A percentile compares a stretch with the other conserved stretches of the same genome.
Evolutionary conservation across 92 coral and sea anemone species (phyloP).

Genomic region (Parazoanthus atlanticus): DNA sequence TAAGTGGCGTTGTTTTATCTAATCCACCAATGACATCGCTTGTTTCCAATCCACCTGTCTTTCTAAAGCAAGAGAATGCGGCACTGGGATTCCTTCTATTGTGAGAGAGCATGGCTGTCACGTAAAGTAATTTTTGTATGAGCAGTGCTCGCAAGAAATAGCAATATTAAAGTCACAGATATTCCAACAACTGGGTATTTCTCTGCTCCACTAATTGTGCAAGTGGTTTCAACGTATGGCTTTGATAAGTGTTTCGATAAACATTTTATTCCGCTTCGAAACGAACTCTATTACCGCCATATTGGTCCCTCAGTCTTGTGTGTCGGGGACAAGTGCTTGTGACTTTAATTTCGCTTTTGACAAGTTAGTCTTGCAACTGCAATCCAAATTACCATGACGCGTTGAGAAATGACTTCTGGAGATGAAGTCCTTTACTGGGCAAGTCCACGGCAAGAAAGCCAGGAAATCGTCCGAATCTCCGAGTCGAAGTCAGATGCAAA

Average conservation of each 20-base stretch:
- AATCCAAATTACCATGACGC: conserved; percentile 12
- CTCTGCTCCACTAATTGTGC: neutral
- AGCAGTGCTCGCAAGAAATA: neutral
- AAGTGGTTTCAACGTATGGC: conserved; percentile 20
- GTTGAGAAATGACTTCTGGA: conserved; percentile 31
- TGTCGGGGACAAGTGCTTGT: neutral
- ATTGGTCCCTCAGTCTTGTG: neutral
- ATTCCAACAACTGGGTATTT: neutral
- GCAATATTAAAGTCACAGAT: conserved; percentile 13
- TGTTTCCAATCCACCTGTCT: conserved; percentile 36
- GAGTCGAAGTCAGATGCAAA: conserved; percentile 35
- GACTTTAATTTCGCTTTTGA: neutral
- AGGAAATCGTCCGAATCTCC: conserved; percentile 6
- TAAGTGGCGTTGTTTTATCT: neutral
- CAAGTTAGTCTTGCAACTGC: neutral
- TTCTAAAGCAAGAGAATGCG: conserved; percentile 10
- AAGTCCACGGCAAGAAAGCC: conserved; percentile 26
- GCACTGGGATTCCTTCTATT: conserved; percentile 3
- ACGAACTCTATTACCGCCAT: neutral
- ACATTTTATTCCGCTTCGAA: conserved; percentile 20
- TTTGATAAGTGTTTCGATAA: neutral
- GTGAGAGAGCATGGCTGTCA: conserved; percentile 11
- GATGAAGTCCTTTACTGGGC: conserved; percentile 40
- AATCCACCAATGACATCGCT: conserved; percentile 25
- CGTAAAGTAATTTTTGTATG: neutral